Percentiles rank a stretch among this genome's conserved stretches.
Evolutionary conservation across 2,113 vertebrate species (phyloP).

Genomic region (Stegostoma tigrinum): DNA sequence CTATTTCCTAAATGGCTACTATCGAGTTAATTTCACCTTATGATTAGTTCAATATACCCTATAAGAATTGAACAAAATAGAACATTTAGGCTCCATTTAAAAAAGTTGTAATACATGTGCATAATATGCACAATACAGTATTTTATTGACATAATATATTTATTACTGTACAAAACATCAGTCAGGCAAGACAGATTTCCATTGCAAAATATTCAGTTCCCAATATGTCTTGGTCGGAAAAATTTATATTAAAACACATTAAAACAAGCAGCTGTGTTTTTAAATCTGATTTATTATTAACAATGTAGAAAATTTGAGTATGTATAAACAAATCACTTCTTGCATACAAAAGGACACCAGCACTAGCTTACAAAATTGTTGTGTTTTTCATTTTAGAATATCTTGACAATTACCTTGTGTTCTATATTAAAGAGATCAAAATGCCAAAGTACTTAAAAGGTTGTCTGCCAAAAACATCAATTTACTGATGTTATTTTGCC

Average conservation of each 20-base stretch:
- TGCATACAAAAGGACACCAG: background rate
- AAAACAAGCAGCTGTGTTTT: constrained; percentile 7
- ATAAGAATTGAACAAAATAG: background rate
- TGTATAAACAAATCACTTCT: background rate
- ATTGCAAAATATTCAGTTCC: background rate
- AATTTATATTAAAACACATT: background rate
- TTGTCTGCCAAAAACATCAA: background rate
- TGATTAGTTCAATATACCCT: background rate
- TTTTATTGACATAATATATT: background rate
- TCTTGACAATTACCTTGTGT: background rate
- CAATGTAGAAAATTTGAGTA: background rate
- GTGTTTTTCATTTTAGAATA: background rate
- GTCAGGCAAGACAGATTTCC: constrained; percentile 1
- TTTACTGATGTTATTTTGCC: background rate
- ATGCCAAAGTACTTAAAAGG: background rate
- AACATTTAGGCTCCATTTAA: background rate
- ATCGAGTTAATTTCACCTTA: background rate
- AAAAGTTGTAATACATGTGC: background rate
- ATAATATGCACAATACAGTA: background rate
- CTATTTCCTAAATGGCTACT: background rate
- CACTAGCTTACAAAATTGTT: background rate
- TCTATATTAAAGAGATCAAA: background rate
- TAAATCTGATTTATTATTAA: constrained; percentile 12
- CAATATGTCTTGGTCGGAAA: constrained; percentile 4
- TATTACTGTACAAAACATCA: background rate